phyloP scores from a whole-genome alignment of 1,140 invertebrate genomes.

The Cataglyphis hispanica region DNA sequence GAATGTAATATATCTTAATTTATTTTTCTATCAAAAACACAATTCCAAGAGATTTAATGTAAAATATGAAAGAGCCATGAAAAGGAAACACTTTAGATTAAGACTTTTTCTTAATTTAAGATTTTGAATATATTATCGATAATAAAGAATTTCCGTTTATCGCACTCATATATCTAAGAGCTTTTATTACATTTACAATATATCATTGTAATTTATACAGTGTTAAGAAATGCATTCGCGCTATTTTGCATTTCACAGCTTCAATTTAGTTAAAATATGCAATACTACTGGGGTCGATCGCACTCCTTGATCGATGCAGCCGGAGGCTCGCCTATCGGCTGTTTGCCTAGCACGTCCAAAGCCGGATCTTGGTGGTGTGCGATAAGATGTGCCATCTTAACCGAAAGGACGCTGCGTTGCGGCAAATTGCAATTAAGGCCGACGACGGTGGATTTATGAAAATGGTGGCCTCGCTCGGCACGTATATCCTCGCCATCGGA shows the following conservation, averaged over 20 bases:
- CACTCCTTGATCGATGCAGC: constrained; percentile 9
- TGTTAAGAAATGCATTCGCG: too few relatives aligned
- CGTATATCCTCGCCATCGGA: constrained; percentile 33
- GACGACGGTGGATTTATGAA: constrained; percentile 78
- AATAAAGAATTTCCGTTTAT: neutral
- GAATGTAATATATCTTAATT: constrained; percentile 6
- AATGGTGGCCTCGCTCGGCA: constrained; percentile 58
- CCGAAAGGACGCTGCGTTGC: constrained; percentile 64
- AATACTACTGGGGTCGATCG: neutral
- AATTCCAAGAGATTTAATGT: neutral
- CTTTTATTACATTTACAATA: neutral
- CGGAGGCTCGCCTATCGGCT: neutral
- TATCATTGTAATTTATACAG: neutral
- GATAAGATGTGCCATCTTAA: constrained; percentile 70
- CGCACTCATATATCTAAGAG: neutral
- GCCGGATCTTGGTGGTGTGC: constrained; percentile 24
- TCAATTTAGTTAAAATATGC: constrained; percentile 25
- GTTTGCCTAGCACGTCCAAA: constrained; percentile 27
- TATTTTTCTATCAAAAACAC: too few relatives aligned
- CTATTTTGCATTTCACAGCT: neutral
- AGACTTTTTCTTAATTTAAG: neutral
- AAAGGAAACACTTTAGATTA: too few relatives aligned
- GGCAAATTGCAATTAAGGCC: constrained; percentile 77
- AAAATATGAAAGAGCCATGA: neutral
- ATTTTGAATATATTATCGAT: neutral